Conservation (phyloP, 2,888 invertebrate genomes). For the Hirudinaria manillensis region DNA sequence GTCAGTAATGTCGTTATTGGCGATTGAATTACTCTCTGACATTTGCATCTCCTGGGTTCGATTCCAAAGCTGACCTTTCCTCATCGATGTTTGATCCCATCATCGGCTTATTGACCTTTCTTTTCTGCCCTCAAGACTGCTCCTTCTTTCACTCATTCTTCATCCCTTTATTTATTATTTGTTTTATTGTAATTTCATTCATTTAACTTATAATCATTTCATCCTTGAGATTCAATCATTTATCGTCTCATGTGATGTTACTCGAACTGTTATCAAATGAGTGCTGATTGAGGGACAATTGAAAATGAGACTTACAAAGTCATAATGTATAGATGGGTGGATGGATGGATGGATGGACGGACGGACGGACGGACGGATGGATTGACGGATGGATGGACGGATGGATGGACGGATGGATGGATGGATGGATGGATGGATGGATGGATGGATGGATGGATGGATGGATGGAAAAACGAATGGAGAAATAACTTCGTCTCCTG, state of each 20-base stretch:
- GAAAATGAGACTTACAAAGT: too few relatives aligned
- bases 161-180: too few relatives aligned
- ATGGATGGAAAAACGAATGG: background rate
- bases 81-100: slow-evolving; percentile 17
- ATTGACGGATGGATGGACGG: slow-evolving; percentile 18
- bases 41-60: slow-evolving; percentile 16
- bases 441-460: background rate
- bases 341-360: too few relatives aligned
- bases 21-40: slow-evolving; percentile 20
- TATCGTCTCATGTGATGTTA: too few relatives aligned
- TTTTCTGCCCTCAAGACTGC: background rate
- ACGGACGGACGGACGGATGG: background rate
- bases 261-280: too few relatives aligned
- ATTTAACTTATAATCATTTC: too few relatives aligned
- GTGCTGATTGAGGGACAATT: too few relatives aligned
- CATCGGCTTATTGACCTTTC: slow-evolving; percentile 16
- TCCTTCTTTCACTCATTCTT: background rate
- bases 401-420: background rate
- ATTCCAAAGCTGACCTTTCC: slow-evolving; percentile 9
- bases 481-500: background rate
- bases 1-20: slow-evolving; percentile 21
- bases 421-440: background rate
- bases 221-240: too few relatives aligned
- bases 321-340: too few relatives aligned
- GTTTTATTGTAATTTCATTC: too few relatives aligned